Evolutionary conservation across 2,888 invertebrate species (phyloP).

Genomic region (Endomychus coccineus): DNA sequence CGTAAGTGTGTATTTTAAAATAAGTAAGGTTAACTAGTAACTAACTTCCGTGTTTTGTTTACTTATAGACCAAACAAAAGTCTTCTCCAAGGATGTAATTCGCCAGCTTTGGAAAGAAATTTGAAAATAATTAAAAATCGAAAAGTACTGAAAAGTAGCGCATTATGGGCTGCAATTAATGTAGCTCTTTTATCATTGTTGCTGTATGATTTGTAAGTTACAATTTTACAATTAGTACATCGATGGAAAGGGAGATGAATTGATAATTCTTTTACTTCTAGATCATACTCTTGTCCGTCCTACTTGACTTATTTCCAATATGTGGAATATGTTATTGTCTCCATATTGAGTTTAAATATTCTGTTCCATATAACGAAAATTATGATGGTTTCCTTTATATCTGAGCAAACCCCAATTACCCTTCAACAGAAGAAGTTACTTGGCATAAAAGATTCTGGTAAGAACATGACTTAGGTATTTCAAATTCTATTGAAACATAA

Average conservation of each 20-base stretch:
- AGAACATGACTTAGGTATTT: conserved; percentile 4
- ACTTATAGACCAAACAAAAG: conserved; percentile 18
- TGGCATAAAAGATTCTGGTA: conserved; percentile 45
- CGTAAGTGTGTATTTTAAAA: too few relatives aligned
- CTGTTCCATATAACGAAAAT: conserved; percentile 48
- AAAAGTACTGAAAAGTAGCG: conserved; percentile 46
- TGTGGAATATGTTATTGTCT: conserved; percentile 42
- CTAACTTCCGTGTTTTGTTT: neutral
- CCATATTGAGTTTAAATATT: conserved; percentile 43
- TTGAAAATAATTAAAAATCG: conserved; percentile 49
- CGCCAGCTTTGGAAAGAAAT: conserved; percentile 49
- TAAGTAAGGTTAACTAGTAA: too few relatives aligned
- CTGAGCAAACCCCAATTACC: conserved; percentile 45
- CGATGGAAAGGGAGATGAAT: too few relatives aligned
- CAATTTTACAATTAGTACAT: conserved; percentile 8
- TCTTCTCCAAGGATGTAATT: conserved; percentile 16
- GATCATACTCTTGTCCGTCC: conserved; percentile 44
- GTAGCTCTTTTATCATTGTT: conserved; percentile 48
- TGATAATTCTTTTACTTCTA: conserved; percentile 30
- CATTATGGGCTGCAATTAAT: conserved; percentile 56
- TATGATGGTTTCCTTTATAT: conserved; percentile 34
- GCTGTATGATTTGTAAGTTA: conserved; percentile 55
- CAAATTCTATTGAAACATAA: neutral
- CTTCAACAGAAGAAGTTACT: conserved; percentile 48
- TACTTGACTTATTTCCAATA: conserved; percentile 42